These are phyloP conservation scores for Zapus hudsonius DNA, from an alignment of 2,113 vertebrate species.

Conservation along the genomic window DNA sequence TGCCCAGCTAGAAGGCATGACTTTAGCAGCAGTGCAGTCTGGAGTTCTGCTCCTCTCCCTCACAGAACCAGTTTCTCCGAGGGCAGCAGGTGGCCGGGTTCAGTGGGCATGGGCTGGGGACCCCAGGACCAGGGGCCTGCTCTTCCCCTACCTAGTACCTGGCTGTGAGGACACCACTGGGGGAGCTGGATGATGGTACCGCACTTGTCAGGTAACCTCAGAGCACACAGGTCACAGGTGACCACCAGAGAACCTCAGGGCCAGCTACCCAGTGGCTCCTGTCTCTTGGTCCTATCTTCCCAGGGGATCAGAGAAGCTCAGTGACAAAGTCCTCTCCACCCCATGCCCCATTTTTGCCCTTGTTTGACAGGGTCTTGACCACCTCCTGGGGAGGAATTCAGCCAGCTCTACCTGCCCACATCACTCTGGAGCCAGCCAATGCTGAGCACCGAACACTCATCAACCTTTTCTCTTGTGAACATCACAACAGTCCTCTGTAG, in stretches of 20 bases:
- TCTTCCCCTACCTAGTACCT: neutral
- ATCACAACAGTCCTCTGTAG: rapidly evolving
- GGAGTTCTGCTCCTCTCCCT: neutral
- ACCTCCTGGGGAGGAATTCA: neutral
- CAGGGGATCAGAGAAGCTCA: neutral
- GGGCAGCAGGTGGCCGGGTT: neutral
- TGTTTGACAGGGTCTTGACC: neutral
- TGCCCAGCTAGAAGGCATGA: neutral
- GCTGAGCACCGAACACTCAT: neutral
- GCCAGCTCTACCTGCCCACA: neutral
- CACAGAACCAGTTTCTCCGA: neutral
- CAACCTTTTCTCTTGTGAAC: neutral
- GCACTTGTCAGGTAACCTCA: neutral
- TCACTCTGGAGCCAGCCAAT: neutral
- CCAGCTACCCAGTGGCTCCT: neutral
- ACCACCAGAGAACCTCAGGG: neutral
- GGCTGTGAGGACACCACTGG: neutral
- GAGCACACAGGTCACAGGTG: neutral
- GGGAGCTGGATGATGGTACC: neutral
- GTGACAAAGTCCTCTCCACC: neutral
- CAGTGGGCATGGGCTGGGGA: neutral
- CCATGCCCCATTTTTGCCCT: neutral
- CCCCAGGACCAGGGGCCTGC: neutral
- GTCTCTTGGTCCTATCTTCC: neutral
- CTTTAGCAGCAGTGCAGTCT: neutral